Percentiles rank a stretch among this genome's conserved stretches.
These are phyloP conservation scores for Ptiloglossa arizonensis DNA, from an alignment of 1,140 invertebrate genomes.

Conservation along the genomic window DNA sequence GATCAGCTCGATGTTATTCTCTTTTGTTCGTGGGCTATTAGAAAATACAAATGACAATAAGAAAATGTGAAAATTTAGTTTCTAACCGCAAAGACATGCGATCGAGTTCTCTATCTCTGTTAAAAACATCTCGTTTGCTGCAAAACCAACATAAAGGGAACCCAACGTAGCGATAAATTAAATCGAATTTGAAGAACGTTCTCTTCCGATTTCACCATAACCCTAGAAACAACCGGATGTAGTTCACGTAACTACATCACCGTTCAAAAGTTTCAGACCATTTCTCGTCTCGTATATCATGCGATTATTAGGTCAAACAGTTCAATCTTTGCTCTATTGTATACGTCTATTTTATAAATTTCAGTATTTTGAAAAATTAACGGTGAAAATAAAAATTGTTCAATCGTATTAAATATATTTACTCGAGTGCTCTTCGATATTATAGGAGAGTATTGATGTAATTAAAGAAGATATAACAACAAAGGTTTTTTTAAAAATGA, in stretches of 20 bases:
- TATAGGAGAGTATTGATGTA: too few species aligned
- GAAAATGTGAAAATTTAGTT: background rate
- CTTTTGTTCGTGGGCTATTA: too few species aligned
- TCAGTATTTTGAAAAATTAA: too few species aligned
- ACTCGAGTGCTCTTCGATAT: too few species aligned
- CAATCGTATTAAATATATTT: too few species aligned
- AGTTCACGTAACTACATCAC: background rate
- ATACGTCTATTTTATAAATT: too few species aligned
- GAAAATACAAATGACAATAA: too few species aligned
- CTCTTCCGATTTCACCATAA: background rate
- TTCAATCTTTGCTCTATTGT: background rate
- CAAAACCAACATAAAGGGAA: background rate
- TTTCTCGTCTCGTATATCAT: background rate
- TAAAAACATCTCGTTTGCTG: background rate
- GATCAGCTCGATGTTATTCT: too few species aligned
- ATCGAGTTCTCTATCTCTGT: too few species aligned
- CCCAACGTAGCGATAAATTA: conserved; percentile 33
- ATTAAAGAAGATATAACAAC: too few species aligned
- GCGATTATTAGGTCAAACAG: background rate
- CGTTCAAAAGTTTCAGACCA: background rate
- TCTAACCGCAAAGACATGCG: background rate
- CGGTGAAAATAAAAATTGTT: too few species aligned
- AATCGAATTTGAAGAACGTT: conserved; percentile 25
- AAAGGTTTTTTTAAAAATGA: too few species aligned
- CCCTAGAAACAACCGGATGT: background rate